Evolutionary conservation across 2,113 vertebrate species (phyloP).

Genomic region (Lanius ludovicianus): DNA sequence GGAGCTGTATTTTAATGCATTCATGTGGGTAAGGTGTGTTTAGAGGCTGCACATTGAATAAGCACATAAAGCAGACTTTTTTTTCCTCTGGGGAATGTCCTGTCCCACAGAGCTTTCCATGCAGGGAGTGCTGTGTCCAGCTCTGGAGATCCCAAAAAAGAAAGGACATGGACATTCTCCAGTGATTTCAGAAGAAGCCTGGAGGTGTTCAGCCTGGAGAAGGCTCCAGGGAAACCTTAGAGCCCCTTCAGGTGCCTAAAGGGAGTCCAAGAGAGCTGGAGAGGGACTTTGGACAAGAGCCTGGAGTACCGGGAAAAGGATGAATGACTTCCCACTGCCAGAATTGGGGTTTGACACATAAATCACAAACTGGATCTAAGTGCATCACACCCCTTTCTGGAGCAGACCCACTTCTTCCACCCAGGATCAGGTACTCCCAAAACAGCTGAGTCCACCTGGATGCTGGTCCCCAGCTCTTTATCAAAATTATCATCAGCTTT

Average conservation of each 20-base stretch:
- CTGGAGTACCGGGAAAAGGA: background rate
- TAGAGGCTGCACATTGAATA: background rate
- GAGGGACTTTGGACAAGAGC: background rate
- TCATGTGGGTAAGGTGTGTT: background rate
- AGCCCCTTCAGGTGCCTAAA: background rate
- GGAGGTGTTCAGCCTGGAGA: background rate
- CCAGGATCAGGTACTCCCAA: background rate
- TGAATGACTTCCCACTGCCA: background rate
- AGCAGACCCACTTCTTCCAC: background rate
- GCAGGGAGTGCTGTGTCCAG: background rate
- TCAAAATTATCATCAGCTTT: background rate
- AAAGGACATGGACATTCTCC: background rate
- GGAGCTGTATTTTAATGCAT: background rate
- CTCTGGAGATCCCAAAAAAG: background rate
- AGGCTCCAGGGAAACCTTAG: background rate
- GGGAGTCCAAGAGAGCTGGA: background rate
- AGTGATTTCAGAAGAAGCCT: background rate
- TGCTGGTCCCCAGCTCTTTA: background rate
- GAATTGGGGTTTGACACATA: background rate
- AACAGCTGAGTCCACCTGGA: background rate
- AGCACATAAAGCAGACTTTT: background rate
- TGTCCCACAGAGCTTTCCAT: background rate
- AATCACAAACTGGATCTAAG: background rate
- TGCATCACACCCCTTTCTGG: background rate
- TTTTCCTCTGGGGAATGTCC: background rate